phyloP scores from a whole-genome alignment of 2,888 invertebrate species.

The Odiellus spinosus region DNA sequence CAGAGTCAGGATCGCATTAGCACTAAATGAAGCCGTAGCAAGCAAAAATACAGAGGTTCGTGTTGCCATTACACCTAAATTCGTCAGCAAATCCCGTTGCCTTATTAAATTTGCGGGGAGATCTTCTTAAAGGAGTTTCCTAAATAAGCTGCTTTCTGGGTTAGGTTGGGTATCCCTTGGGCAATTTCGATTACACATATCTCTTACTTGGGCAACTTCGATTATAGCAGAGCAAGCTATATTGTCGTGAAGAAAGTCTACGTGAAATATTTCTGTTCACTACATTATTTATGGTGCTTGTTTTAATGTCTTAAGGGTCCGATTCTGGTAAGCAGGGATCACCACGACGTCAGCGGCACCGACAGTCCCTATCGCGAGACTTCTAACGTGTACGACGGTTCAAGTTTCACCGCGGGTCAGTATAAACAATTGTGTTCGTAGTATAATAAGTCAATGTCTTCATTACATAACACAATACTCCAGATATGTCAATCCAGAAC shows the following conservation, averaged over 20 bases:
- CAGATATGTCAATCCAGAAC: slow-evolving; percentile 45
- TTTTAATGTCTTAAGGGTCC: slow-evolving; percentile 31
- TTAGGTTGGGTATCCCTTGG: neutral
- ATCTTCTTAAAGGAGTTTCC: neutral
- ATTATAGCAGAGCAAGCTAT: no score
- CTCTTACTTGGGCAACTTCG: no score
- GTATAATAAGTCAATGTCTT: no score
- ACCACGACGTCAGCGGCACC: slow-evolving; percentile 46
- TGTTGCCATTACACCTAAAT: neutral
- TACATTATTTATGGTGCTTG: neutral
- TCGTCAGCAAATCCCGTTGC: neutral
- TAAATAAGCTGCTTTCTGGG: neutral
- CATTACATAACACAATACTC: no score
- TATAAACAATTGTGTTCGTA: neutral
- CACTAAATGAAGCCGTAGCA: slow-evolving; percentile 39
- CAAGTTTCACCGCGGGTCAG: slow-evolving; percentile 41
- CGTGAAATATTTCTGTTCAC: no score
- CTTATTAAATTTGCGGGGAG: neutral
- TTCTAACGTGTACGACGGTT: slow-evolving; percentile 44
- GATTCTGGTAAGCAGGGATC: slow-evolving; percentile 43
- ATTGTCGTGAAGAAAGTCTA: no score
- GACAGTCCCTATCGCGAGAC: slow-evolving; percentile 46
- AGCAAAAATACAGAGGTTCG: slow-evolving; percentile 33
- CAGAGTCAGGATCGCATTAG: slow-evolving; percentile 36
- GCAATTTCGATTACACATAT: no score